phyloP scores from a whole-genome alignment of 2,797 vertebrate species.

The Danio albolineatus region DNA sequence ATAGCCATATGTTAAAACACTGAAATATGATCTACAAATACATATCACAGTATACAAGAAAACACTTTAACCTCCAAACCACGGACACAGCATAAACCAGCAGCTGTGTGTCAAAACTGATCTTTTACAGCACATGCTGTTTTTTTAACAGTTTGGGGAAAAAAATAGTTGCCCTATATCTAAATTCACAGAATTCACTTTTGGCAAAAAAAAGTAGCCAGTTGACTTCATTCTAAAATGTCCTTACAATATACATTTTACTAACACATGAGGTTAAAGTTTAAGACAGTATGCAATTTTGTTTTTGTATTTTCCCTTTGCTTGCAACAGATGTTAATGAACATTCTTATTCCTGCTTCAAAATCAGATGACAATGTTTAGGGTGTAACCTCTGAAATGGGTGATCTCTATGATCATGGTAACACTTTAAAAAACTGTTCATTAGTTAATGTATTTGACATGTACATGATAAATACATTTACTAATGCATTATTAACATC shows the following conservation, averaged over 20 bases:
- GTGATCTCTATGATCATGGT: neutral
- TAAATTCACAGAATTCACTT: too few relatives aligned
- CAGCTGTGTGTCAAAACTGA: too few relatives aligned
- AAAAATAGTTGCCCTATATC: too few relatives aligned
- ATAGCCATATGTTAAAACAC: neutral
- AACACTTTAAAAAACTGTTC: too few relatives aligned
- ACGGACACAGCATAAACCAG: too few relatives aligned
- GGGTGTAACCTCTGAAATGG: neutral
- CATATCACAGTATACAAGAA: neutral
- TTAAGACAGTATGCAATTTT: neutral
- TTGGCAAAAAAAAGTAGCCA: too few relatives aligned
- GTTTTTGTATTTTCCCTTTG: neutral
- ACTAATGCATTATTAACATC: too few relatives aligned
- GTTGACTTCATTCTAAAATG: neutral
- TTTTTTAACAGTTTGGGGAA: too few relatives aligned
- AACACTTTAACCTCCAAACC: too few relatives aligned
- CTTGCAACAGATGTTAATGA: neutral
- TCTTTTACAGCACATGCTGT: too few relatives aligned
- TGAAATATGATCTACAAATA: neutral
- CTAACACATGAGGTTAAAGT: neutral
- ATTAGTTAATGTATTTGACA: too few relatives aligned
- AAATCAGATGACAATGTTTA: neutral
- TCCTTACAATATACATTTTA: neutral
- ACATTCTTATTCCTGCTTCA: neutral
- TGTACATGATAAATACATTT: too few relatives aligned